A percentile compares a stretch with the other conserved stretches of the same genome.
Conservation (phyloP, 2,113 vertebrate species). For the Columbina picui region DNA sequence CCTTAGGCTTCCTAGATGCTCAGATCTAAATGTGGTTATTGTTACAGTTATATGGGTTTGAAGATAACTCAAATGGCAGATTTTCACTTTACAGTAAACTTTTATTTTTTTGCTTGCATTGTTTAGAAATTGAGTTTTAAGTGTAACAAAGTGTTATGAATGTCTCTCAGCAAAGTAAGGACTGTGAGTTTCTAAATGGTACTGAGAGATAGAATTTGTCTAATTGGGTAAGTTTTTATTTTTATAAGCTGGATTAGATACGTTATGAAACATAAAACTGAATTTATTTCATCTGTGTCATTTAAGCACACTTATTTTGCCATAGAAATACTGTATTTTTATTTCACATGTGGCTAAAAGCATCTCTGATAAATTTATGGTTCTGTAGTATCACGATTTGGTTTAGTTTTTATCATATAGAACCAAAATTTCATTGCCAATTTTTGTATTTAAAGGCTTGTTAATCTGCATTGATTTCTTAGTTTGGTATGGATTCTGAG, state of each 20-base stretch:
- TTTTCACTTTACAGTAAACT: not conserved
- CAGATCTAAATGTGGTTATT: not conserved
- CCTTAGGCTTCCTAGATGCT: not conserved
- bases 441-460: slow-evolving; percentile 70
- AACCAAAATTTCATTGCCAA: slow-evolving; percentile 53
- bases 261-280: not conserved
- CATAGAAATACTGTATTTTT: not conserved
- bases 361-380: not conserved
- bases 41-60: not conserved
- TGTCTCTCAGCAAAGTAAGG: not conserved
- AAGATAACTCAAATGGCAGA: not conserved
- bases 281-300: not conserved
- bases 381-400: not conserved
- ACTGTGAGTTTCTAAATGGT: not conserved
- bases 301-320: not conserved
- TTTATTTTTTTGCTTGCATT: not conserved
- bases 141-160: not conserved
- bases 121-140: not conserved
- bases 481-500: slow-evolving; percentile 75
- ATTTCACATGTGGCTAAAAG: not conserved
- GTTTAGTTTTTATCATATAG: not conserved
- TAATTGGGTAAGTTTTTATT: not conserved
- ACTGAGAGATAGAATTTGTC: not conserved
- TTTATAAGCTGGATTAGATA: not conserved
- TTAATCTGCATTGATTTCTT: slow-evolving; percentile 77